Conservation (phyloP, 2,797 vertebrate genomes). For the Iguana delicatissima region DNA sequence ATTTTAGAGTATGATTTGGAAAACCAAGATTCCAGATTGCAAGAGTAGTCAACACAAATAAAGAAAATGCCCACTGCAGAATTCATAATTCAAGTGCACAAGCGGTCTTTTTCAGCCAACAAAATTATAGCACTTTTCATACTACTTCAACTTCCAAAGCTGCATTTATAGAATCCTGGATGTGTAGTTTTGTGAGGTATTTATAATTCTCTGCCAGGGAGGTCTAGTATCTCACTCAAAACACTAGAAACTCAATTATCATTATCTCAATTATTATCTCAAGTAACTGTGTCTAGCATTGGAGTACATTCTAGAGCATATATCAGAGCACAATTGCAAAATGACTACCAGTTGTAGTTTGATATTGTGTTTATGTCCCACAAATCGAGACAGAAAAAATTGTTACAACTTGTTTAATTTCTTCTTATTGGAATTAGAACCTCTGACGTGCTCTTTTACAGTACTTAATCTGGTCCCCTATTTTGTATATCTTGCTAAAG, state of each 20-base stretch:
- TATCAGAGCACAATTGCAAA: conserved; percentile 1
- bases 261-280: too few species aligned
- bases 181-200: background rate
- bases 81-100: background rate
- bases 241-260: background rate
- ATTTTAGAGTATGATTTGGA: too few species aligned
- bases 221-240: too few species aligned
- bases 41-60: too few species aligned
- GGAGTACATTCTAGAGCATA: background rate
- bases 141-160: too few species aligned
- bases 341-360: background rate
- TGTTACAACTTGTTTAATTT: background rate
- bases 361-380: background rate
- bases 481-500: background rate
- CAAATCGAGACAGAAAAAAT: background rate
- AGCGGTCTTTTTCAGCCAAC: background rate
- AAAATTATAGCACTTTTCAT: too few species aligned
- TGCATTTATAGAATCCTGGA: too few species aligned
- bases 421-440: background rate
- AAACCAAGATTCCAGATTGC: too few species aligned
- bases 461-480: background rate
- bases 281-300: background rate
- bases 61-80: background rate
- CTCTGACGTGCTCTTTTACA: background rate
- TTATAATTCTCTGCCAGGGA: too few species aligned